Percentiles rank a stretch among this genome's conserved stretches.
phyloP scores from a whole-genome alignment of 2,888 invertebrate species.

The Xestia c-nigrum region DNA sequence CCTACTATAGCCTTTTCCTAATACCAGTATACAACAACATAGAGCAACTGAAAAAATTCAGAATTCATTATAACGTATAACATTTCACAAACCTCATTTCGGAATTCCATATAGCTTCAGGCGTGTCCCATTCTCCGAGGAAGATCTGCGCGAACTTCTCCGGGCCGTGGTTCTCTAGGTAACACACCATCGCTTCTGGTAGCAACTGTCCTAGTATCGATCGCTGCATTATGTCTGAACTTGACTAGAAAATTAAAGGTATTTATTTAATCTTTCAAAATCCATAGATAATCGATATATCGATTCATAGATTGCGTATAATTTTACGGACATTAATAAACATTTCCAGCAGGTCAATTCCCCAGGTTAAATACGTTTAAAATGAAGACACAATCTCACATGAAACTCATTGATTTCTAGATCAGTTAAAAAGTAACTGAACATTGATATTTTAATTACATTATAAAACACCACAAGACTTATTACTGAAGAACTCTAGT shows the following conservation, averaged over 20 bases:
- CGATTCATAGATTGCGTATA: not conserved
- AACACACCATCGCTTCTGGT: conserved; percentile 99
- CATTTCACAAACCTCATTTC: conserved; percentile 94
- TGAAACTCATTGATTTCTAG: not conserved
- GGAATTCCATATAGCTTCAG: conserved; percentile 99
- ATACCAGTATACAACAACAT: too few relatives aligned
- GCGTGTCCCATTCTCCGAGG: conserved; percentile 99
- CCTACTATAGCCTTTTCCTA: too few relatives aligned
- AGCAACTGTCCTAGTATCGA: conserved; percentile 98
- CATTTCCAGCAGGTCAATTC: not conserved
- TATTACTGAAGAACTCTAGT: not conserved
- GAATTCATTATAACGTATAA: too few relatives aligned
- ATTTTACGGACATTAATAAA: not conserved
- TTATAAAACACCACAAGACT: not conserved
- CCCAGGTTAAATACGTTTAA: not conserved
- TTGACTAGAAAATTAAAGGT: conserved; percentile 77
- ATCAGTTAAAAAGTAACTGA: not conserved
- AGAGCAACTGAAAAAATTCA: too few relatives aligned
- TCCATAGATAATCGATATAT: not conserved
- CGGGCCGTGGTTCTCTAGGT: conserved; percentile 99
- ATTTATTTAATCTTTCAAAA: not conserved
- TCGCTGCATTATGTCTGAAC: conserved; percentile 96
- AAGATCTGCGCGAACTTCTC: conserved; percentile 99
- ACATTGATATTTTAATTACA: not conserved
- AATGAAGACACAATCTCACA: not conserved